Evolutionary conservation across 2,113 vertebrate species (phyloP).

Genomic region (Brachypodius melanocephalos): DNA sequence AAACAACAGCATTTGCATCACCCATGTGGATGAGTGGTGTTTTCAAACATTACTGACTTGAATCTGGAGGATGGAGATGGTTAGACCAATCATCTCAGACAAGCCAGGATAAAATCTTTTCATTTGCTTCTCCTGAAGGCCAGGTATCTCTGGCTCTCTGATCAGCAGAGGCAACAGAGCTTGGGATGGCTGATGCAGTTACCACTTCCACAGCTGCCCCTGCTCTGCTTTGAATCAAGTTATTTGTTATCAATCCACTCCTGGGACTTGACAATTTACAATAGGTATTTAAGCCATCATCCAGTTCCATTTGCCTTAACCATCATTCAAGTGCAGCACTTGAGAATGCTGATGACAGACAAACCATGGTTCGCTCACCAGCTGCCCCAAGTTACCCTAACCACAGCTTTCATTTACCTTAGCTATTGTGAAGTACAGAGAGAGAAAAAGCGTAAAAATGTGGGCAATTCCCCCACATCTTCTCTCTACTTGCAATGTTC

Average conservation of each 20-base stretch:
- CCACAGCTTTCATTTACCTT: not conserved
- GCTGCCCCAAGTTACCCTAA: not conserved
- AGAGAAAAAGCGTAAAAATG: not conserved
- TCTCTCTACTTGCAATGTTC: fast-evolving
- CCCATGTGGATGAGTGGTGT: not conserved
- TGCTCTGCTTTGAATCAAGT: not conserved
- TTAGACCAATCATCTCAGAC: not conserved
- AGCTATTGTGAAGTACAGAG: not conserved
- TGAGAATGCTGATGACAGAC: not conserved
- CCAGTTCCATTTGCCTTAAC: not conserved
- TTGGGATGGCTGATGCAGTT: not conserved
- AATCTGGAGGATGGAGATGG: not conserved
- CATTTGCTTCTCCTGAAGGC: not conserved
- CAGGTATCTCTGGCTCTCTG: not conserved
- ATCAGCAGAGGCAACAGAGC: not conserved
- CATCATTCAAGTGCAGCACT: not conserved
- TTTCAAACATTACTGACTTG: not conserved
- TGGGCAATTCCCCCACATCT: not conserved
- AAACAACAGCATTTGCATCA: not conserved
- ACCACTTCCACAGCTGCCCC: not conserved
- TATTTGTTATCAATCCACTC: not conserved
- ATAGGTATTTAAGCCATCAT: not conserved
- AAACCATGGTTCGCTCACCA: not conserved
- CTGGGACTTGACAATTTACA: not conserved
- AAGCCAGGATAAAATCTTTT: not conserved